These are phyloP conservation scores for Balanococcus diminutus DNA, from an alignment of 2,888 invertebrate genomes.

Conservation along the genomic window DNA sequence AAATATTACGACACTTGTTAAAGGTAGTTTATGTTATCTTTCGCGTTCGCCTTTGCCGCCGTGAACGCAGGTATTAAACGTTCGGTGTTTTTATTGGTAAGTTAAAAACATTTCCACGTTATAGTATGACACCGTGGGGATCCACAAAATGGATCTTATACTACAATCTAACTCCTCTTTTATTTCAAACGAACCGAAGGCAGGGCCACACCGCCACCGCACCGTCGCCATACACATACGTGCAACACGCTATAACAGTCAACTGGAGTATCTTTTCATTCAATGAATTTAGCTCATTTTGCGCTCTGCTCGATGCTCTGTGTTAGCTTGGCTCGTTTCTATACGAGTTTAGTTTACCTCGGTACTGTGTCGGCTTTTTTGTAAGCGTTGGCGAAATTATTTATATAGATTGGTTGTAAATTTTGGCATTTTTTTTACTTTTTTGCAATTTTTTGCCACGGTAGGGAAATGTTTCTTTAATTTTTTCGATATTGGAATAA, in stretches of 20 bases:
- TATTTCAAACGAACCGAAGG: neutral
- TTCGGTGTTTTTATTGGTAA: conserved; percentile 51
- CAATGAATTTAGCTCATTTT: conserved; percentile 34
- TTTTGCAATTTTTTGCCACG: neutral
- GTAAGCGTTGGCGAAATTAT: neutral
- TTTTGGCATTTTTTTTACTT: neutral
- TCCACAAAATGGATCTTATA: conserved; percentile 51
- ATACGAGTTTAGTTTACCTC: neutral
- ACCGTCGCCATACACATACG: conserved; percentile 24
- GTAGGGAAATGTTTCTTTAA: too few species aligned
- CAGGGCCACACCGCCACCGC: neutral
- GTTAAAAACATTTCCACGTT: conserved; percentile 54
- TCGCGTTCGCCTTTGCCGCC: neutral
- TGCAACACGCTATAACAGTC: conserved; percentile 52
- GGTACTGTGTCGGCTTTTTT: neutral
- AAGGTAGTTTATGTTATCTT: conserved; percentile 54
- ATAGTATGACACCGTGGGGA: conserved; percentile 54
- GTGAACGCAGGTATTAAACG: conserved; percentile 50
- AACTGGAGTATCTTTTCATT: conserved; percentile 49
- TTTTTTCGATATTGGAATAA: too few species aligned
- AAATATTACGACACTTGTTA: conserved; percentile 55
- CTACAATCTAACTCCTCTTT: conserved; percentile 52
- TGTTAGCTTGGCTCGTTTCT: neutral
- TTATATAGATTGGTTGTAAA: neutral
- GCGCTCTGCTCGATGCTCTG: neutral